phyloP scores from a whole-genome alignment of 92 coral and sea anemone genomes.

The Hydrozoanthus gracilis region DNA sequence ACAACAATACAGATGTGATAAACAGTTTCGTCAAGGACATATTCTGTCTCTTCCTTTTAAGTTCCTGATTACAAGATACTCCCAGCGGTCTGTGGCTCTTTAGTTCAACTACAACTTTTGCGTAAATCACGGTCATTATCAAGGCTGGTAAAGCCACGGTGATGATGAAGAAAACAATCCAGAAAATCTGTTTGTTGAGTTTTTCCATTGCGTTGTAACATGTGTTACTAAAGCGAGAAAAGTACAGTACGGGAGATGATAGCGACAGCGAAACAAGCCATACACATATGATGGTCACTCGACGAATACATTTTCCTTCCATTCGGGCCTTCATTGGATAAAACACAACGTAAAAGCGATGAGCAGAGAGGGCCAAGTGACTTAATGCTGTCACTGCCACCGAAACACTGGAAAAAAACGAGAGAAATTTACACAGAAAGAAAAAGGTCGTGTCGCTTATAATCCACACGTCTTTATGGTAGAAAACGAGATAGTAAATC shows the following conservation, averaged over 20 bases:
- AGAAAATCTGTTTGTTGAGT: background rate
- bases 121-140: background rate
- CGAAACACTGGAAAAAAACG: slow-evolving; percentile 13
- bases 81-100: background rate
- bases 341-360: slow-evolving; percentile 22
- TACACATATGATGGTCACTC: background rate
- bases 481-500: slow-evolving; percentile 2
- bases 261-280: slow-evolving; percentile 1
- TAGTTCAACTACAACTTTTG: background rate
- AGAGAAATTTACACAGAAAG: slow-evolving; percentile 14
- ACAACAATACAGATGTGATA: background rate
- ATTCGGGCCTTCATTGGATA: slow-evolving; percentile 17
- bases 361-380: slow-evolving; percentile 5
- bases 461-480: background rate
- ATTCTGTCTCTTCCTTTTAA: slow-evolving; percentile 3
- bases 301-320: background rate
- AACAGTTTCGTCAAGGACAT: slow-evolving; percentile 8
- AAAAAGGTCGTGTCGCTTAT: background rate
- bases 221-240: background rate
- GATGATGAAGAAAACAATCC: background rate
- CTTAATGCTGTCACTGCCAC: slow-evolving; percentile 17
- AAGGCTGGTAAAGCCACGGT: background rate
- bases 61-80: background rate
- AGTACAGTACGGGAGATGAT: background rate
- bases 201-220: slow-evolving; percentile 8